Percentiles rank a stretch among this genome's conserved stretches.
Evolutionary conservation across 2,797 vertebrate genomes (phyloP).

Genomic region (Thalassophryne amazonica): DNA sequence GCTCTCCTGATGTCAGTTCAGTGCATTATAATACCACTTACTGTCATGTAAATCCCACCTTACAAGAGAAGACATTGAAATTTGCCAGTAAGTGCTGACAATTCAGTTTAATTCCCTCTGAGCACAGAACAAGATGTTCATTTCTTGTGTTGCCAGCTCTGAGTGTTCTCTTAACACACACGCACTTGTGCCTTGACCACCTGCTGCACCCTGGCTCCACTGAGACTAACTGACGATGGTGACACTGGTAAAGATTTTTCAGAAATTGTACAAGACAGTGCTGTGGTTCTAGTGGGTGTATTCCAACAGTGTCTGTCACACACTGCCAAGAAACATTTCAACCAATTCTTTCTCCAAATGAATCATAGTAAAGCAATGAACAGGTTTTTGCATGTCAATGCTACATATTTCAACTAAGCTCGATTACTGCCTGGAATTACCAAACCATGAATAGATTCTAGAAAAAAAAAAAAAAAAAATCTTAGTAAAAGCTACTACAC

Average conservation of each 20-base stretch:
- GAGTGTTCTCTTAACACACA: slow-evolving; percentile 35
- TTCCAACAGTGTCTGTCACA: background rate
- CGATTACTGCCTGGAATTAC: too few species aligned
- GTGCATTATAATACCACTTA: slow-evolving; percentile 46
- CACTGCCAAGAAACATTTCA: background rate
- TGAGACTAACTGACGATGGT: slow-evolving; percentile 1
- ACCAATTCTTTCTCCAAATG: too few species aligned
- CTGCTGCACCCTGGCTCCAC: slow-evolving; percentile 10
- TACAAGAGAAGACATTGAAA: slow-evolving; percentile 28
- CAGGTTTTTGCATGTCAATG: too few species aligned
- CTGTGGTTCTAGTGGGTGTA: background rate
- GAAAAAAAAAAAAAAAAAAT: too few species aligned
- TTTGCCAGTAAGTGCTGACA: slow-evolving; percentile 6
- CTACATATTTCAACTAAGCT: too few species aligned
- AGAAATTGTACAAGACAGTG: background rate
- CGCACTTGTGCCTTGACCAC: slow-evolving; percentile 28
- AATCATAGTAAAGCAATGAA: background rate
- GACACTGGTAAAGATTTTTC: background rate
- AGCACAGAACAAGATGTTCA: background rate
- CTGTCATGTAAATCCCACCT: slow-evolving; percentile 50
- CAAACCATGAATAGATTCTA: too few species aligned
- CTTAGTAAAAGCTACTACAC: too few species aligned
- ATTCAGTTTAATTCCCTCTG: slow-evolving; percentile 33
- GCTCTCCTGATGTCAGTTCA: slow-evolving; percentile 24
- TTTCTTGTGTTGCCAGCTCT: slow-evolving; percentile 25